phyloP scores from a whole-genome alignment of 2,797 vertebrate genomes.

The Pteronotus mesoamericanus region DNA sequence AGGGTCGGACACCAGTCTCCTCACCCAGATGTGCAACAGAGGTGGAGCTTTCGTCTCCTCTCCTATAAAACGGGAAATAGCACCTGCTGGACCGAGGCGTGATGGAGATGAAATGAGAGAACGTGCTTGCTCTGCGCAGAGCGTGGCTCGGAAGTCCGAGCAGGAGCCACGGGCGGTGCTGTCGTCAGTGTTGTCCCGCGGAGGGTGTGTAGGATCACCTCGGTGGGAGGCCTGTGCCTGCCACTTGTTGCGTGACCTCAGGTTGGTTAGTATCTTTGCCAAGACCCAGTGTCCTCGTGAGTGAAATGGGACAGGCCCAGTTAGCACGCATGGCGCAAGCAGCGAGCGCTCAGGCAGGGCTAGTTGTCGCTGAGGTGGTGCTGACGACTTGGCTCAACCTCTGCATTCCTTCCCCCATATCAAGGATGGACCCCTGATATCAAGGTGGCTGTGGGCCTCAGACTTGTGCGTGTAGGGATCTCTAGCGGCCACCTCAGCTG shows the following conservation, averaged over 20 bases:
- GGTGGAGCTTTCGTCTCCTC: background rate
- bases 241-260: background rate
- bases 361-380: accelerated
- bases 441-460: background rate
- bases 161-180: accelerated
- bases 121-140: background rate
- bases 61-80: background rate
- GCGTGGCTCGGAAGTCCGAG: background rate
- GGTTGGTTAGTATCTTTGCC: background rate
- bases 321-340: background rate
- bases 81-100: background rate
- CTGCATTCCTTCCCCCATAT: background rate
- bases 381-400: background rate
- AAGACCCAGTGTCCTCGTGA: background rate
- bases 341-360: too few species aligned
- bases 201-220: background rate
- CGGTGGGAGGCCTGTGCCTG: background rate
- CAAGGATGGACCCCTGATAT: background rate
- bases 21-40: background rate
- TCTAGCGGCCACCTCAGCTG: background rate
- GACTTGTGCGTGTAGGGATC: background rate
- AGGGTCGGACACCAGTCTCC: background rate
- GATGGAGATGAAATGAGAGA: background rate
- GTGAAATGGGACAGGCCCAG: background rate
- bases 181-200: accelerated